A percentile compares a stretch with the other conserved stretches of the same genome.
Evolutionary conservation across 37 sponge, comb jelly and placozoan genomes (phyloP).

Genomic region (Tethya wilhelma): DNA sequence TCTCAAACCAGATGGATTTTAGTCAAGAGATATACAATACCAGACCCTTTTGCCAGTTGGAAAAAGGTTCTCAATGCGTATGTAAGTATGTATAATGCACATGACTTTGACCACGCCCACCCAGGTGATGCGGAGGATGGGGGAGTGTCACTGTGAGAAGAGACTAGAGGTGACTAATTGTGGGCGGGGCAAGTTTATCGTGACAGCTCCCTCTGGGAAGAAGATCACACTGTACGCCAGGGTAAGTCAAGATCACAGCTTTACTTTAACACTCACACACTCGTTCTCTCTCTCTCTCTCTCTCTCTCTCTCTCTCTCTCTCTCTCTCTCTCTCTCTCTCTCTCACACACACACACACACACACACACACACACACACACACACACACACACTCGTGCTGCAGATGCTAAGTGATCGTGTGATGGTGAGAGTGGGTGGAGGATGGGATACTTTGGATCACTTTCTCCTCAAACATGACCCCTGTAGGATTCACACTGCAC

Average conservation of each 20-base stretch:
- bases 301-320: background rate
- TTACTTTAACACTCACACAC: background rate
- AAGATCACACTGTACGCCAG: slow-evolving; percentile 60
- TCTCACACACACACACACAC: background rate
- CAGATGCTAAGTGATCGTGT: slow-evolving; percentile 70
- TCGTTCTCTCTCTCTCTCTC: background rate
- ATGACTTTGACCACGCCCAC: too few relatives aligned
- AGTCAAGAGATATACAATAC: background rate
- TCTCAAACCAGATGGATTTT: too few relatives aligned
- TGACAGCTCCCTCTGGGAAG: slow-evolving; percentile 28
- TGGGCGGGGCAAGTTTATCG: slow-evolving; percentile 64
- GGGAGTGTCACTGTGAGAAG: slow-evolving; percentile 61
- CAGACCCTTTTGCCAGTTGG: background rate
- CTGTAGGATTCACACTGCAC: slow-evolving; percentile 56
- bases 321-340: background rate
- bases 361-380: too few relatives aligned
- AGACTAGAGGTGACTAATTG: slow-evolving; percentile 44
- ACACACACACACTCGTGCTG: too few relatives aligned
- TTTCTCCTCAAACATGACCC: slow-evolving; percentile 81
- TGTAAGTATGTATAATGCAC: too few relatives aligned
- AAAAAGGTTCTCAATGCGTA: too few relatives aligned
- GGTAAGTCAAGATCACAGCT: slow-evolving; percentile 35
- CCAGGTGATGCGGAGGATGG: slow-evolving; percentile 52
- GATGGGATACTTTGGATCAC: slow-evolving; percentile 86
- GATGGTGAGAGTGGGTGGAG: slow-evolving; percentile 84